phyloP scores from a whole-genome alignment of 2,888 invertebrate genomes.

The Ecliptopera silaceata region DNA sequence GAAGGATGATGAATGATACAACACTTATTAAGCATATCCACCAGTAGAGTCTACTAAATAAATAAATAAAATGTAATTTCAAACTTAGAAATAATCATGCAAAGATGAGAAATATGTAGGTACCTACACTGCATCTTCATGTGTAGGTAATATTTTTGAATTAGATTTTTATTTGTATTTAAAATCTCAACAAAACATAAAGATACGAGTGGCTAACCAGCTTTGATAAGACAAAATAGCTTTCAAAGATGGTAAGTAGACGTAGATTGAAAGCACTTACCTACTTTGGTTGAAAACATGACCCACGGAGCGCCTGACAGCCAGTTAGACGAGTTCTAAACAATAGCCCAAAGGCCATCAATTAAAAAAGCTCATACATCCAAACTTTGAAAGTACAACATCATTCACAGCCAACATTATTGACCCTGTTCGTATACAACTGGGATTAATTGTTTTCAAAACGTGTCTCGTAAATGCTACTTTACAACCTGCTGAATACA shows the following conservation, averaged over 20 bases:
- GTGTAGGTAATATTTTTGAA: no score
- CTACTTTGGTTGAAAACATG: neutral
- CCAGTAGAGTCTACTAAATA: no score
- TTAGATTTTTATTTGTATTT: no score
- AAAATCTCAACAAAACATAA: no score
- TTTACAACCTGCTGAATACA: conserved; percentile 29
- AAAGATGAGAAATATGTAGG: no score
- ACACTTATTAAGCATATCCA: no score
- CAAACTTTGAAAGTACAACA: conserved; percentile 54
- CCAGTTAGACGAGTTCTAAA: conserved; percentile 16
- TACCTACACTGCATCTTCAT: no score
- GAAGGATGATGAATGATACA: neutral
- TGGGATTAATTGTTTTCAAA: conserved; percentile 24
- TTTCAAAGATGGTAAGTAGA: neutral
- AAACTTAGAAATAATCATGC: no score
- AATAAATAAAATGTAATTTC: no score
- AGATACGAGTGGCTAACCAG: no score
- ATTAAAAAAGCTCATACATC: conserved; percentile 60
- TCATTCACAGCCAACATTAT: conserved; percentile 46
- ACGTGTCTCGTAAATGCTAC: conserved; percentile 21
- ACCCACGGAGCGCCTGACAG: neutral
- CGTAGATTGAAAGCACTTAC: neutral
- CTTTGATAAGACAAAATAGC: no score
- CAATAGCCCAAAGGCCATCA: conserved; percentile 44
- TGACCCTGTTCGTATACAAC: conserved; percentile 14